Evolutionary conservation across 2,797 vertebrate species (phyloP).

Genomic region (Enoplosus armatus): DNA sequence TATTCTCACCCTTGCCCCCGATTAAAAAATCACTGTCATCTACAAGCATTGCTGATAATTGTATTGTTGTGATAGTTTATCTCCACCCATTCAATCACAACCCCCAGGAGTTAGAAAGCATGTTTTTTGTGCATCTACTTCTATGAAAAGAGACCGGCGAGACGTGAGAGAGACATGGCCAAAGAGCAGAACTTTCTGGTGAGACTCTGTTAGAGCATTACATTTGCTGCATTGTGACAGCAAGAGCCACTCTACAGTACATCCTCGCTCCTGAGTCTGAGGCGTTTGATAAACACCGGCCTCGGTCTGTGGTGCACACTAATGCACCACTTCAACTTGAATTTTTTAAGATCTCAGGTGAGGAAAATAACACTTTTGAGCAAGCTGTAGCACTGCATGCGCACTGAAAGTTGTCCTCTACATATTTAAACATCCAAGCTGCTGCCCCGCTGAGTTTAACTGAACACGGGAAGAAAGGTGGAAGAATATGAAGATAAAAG

Average conservation of each 20-base stretch:
- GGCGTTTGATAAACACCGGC: constrained; percentile 43
- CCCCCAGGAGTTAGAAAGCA: background rate
- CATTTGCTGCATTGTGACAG: constrained; percentile 45
- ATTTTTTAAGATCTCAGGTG: constrained; percentile 57
- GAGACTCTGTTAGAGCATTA: constrained; percentile 30
- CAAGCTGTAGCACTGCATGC: constrained; percentile 7
- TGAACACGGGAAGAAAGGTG: constrained; percentile 22
- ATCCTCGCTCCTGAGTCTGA: constrained; percentile 25
- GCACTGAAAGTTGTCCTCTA: constrained; percentile 37
- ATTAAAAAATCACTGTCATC: background rate
- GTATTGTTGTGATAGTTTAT: background rate
- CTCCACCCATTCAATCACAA: background rate
- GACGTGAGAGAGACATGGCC: background rate
- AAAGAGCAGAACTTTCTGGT: constrained; percentile 15
- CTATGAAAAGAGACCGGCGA: background rate
- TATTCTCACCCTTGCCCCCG: background rate
- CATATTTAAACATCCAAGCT: constrained; percentile 62
- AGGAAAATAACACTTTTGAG: constrained; percentile 32
- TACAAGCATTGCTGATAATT: background rate
- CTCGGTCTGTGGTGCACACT: constrained; percentile 23
- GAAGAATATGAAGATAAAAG: constrained; percentile 17
- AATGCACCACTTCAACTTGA: constrained; percentile 44
- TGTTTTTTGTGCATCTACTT: background rate
- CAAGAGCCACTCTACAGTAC: constrained; percentile 33
- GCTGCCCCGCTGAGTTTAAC: constrained; percentile 31